These are phyloP conservation scores for Valencia hispanica DNA, from an alignment of 2,797 vertebrate genomes.

Conservation along the genomic window DNA sequence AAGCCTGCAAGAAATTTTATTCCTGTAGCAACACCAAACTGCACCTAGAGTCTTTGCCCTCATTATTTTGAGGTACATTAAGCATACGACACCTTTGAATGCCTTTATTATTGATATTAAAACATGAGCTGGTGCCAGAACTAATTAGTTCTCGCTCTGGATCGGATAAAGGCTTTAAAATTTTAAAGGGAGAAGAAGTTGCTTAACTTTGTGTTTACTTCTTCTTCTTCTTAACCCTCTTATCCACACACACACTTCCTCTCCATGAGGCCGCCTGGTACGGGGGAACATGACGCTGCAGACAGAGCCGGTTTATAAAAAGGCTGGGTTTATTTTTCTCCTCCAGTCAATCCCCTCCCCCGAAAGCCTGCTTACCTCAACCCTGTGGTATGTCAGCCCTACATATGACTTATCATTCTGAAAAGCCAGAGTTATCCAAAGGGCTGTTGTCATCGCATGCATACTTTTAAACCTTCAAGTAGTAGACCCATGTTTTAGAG, in stretches of 20 bases:
- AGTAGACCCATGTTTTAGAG: slow-evolving; percentile 28
- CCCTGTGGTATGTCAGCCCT: slow-evolving; percentile 57
- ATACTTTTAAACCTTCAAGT: slow-evolving; percentile 11
- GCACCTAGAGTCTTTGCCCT: slow-evolving; percentile 24
- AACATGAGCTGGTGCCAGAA: slow-evolving; percentile 28
- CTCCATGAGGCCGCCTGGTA: slow-evolving; percentile 36
- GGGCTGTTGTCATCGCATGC: slow-evolving; percentile 43
- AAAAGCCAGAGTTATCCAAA: slow-evolving; percentile 41
- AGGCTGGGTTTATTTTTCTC: slow-evolving; percentile 50
- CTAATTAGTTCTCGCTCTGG: slow-evolving; percentile 37
- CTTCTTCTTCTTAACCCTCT: neutral
- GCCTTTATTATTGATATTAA: slow-evolving; percentile 47
- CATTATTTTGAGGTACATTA: slow-evolving; percentile 22
- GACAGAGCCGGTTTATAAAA: slow-evolving; percentile 65
- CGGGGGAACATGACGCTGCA: slow-evolving; percentile 70
- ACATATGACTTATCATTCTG: slow-evolving; percentile 39
- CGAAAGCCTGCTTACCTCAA: slow-evolving; percentile 56
- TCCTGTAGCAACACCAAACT: neutral
- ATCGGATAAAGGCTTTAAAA: neutral
- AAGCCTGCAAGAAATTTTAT: neutral
- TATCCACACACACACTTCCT: slow-evolving; percentile 14
- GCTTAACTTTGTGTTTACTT: slow-evolving; percentile 7
- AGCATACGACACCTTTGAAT: slow-evolving; percentile 32
- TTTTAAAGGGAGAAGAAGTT: slow-evolving; percentile 15
- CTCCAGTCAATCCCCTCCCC: neutral